Base-by-base conservation (phyloP, 1,140 invertebrate genomes). In the Cotesia glomerata region DNA sequence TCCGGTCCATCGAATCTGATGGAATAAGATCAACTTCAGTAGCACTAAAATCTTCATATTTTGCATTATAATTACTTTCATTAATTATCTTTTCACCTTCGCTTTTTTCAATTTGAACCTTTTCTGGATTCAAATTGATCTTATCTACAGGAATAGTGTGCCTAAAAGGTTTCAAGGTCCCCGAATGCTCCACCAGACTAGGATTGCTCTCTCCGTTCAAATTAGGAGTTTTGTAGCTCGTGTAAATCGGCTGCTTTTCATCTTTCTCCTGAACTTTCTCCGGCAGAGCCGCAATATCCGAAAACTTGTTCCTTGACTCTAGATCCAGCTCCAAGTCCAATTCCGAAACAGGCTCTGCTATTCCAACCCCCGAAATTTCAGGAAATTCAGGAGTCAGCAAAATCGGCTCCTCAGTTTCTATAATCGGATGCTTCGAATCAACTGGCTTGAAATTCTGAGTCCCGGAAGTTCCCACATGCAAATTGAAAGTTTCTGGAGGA, bases 141-240 rank as follows among this genome's bases (percentile, higher is more conserved):
- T 92, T 92, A 75, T 92, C 90, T 3, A 92, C 90, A 1, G 91
- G 91, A 76, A 92, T 90, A 8, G 91, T 91, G 78, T 92, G 90
- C 54, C 90, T 81, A 51, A 87, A 87, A 0, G 86, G 85, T 64
- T 84, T 87, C 1, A 82, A 59, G 4, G 84, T 85, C 0, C 81
- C 84, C 0, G 81, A 78, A 58, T 82, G 79, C 16, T 83, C 80
- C 4, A 87, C 82, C 7, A 87, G 64, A 65, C 80, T 81, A 0
- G 84, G 79, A 36, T 78, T 84, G 0, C 79, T 72, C 1, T 18
- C 78, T 1, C 79, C 85, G 39, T 80, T 86, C 77, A 90, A 87
- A 69, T 90, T 88, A 2, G 90, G 90, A 66, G 90, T 89, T 34
- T 90, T 91, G 79, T 92, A 92, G 76, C 91, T 92, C 5, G 90